Base-by-base conservation (phyloP, 2,113 vertebrate genomes). In the Sinocyclocheilus rhinocerous region DNA sequence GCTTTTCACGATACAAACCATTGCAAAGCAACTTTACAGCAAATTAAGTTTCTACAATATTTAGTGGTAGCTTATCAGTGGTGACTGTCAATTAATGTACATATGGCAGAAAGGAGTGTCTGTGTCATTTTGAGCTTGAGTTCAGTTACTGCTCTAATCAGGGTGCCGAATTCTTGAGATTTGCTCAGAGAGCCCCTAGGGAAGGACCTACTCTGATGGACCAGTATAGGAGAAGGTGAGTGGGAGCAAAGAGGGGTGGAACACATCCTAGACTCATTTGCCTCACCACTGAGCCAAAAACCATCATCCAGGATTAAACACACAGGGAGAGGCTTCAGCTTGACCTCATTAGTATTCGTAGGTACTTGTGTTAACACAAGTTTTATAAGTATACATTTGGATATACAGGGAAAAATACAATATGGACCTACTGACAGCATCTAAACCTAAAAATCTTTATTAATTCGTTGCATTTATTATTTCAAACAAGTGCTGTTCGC, bases 291-390 rank as follows among this genome's bases (percentile, higher is more conserved):
- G 86, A 91, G 89, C 89, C 90, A 91, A 93, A 84, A 83, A 89
- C 82, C 89, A 81, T 91, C 89, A 84, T 42, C 72, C 39, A 75
- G 88, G 90, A 92, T 95, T 92, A 93, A 77, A 90, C 72, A 80
- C 81, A 82, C 82, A 75, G 83, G 73, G 48, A 76, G 59, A 3
- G n/a, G 13, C 42, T 52, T 29, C 12, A 52, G 45, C 12, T 52
- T 26, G 7, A 77, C 16, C 48, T 18, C 48, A 77, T 18, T 50
- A 52, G n/a, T 76, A 76, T 52, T 50, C 18, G 4, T 73, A 39
- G 15, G 29, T 20, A 69, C 2, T 69, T 36, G 13, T 10, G 45
- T 76, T 26, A 39, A 39, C 39, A 39, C 39, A 26, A 52, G n/a
- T 16, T 76, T 52, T 76, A 36, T 36, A 36, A 36, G 36, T 26